Percentiles rank a stretch among this genome's conserved stretches.
phyloP scores from a whole-genome alignment of 2,113 vertebrate species.

The Callipepla californica region DNA sequence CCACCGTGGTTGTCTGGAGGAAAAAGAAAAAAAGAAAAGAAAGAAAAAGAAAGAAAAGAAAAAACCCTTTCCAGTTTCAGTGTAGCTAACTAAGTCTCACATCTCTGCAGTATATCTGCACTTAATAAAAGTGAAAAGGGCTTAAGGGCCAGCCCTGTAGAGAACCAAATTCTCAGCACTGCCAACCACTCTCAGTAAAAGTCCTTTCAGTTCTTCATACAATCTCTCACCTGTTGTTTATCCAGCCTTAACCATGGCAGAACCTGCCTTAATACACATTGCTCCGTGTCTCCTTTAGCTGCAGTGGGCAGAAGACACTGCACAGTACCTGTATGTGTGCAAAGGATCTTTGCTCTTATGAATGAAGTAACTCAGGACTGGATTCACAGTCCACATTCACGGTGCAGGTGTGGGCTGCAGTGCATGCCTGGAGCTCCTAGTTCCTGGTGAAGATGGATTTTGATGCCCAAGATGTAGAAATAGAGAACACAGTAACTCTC shows the following conservation, averaged over 20 bases:
- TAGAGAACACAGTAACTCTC: neutral
- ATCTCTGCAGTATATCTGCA: constrained; percentile 42
- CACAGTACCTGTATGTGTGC: accelerated
- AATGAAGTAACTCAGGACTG: accelerated
- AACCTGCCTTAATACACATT: accelerated
- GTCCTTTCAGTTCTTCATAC: neutral
- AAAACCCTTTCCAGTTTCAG: constrained; percentile 21
- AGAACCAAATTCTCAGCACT: constrained; percentile 15
- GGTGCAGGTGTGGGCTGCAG: neutral
- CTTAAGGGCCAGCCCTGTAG: constrained; percentile 36
- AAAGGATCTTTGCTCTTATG: neutral
- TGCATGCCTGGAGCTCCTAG: neutral
- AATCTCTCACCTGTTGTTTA: neutral
- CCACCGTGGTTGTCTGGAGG: constrained; percentile 26
- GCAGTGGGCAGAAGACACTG: neutral
- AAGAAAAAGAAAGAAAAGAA: neutral
- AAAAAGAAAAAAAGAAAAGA: neutral
- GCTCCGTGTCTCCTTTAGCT: accelerated
- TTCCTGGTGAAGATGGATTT: neutral
- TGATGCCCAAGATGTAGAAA: neutral
- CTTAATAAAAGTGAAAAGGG: constrained; percentile 55
- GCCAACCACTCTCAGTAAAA: neutral
- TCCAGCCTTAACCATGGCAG: neutral
- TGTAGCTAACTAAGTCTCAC: constrained; percentile 4
- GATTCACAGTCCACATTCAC: accelerated